Evolutionary conservation across 2,888 invertebrate genomes (phyloP).

Genomic region (Drosophila anceps): DNA sequence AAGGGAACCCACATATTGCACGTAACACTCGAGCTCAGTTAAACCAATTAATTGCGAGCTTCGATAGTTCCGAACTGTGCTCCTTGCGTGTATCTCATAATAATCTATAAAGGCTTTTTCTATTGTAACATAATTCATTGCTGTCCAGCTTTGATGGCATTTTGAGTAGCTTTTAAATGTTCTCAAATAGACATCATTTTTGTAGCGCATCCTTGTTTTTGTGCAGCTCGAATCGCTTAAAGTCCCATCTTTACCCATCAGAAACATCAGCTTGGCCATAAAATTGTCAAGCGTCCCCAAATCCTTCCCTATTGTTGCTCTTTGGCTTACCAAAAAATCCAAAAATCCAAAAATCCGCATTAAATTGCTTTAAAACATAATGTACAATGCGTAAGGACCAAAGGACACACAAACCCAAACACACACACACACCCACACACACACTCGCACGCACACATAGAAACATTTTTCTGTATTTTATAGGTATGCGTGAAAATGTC

Average conservation of each 20-base stretch:
- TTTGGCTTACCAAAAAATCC: constrained; percentile 19
- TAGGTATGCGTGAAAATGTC: constrained; percentile 56
- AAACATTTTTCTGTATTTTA: constrained; percentile 37
- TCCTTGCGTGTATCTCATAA: constrained; percentile 31
- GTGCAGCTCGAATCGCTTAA: constrained; percentile 14
- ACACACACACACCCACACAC: too few relatives aligned
- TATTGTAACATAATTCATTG: constrained; percentile 23
- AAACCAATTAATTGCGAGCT: constrained; percentile 40
- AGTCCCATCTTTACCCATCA: constrained; percentile 11
- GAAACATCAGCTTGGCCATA: constrained; percentile 37
- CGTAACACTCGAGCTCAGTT: constrained; percentile 23
- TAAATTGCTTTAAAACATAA: constrained; percentile 62
- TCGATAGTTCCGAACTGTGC: not conserved
- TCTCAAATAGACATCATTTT: constrained; percentile 4
- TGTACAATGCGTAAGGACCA: constrained; percentile 38
- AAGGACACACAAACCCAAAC: too few relatives aligned
- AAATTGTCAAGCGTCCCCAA: constrained; percentile 42
- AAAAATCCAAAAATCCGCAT: constrained; percentile 41
- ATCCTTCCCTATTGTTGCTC: constrained; percentile 25
- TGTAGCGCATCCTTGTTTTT: not conserved
- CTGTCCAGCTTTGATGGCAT: constrained; percentile 51
- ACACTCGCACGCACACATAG: not conserved
- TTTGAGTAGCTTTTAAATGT: constrained; percentile 54
- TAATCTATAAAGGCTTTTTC: not conserved
- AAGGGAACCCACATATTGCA: constrained; percentile 26